Evolutionary conservation across 1,140 invertebrate species (phyloP), one percentile per base, ranked within the genome.

Genomic region (Phymorhynchus buccinoides): DNA sequence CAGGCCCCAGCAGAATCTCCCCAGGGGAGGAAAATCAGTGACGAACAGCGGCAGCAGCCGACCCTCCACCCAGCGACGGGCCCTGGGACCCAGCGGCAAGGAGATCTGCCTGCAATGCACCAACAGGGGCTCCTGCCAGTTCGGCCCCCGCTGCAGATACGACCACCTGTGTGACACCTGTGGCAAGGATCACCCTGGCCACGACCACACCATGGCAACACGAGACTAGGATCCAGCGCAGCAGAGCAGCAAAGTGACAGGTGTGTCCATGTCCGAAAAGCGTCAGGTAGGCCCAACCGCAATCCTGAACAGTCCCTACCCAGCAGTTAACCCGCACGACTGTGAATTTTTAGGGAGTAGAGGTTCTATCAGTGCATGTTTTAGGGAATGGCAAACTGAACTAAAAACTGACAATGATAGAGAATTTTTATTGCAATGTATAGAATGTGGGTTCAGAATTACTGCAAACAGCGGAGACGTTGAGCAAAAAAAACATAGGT

Each of bases 31-130:
- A 18, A 7, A 6, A 7, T 4, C 12, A 42, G 39, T 9, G 18
- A 16, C 6, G 41, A 16, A 9, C 77, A 79, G 41, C 77, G n/a
- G 39, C 41, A 42, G 48, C 39, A n/a, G 42, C 27, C 6, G 7
- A 4, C 7, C 16, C n/a, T 30, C 22, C 7, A 66, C n/a, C 62
- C 22, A 12, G 42, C 39, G 14, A 30, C 41, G 12, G 18, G 18
- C 75, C 7, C 16, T 18, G 3, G 75, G 75, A 35, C 75, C 75
- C 35, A 32, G 7, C 6, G 77, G 77, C 16, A 44, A 41, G 77
- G 77, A 79, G 30, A 42, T 79, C 9, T 78, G 77, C n/a, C 77
- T 79, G 39, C 77, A 79, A 30, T 79, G 14, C n/a, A 79, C 18
- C 39, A 79, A 79, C 39, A 22, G 27, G 4, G 77, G 77, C 3